Evolutionary conservation across 2,888 invertebrate species (phyloP), one percentile per base, ranked within the genome.

Genomic region (Tinea trinotella): DNA sequence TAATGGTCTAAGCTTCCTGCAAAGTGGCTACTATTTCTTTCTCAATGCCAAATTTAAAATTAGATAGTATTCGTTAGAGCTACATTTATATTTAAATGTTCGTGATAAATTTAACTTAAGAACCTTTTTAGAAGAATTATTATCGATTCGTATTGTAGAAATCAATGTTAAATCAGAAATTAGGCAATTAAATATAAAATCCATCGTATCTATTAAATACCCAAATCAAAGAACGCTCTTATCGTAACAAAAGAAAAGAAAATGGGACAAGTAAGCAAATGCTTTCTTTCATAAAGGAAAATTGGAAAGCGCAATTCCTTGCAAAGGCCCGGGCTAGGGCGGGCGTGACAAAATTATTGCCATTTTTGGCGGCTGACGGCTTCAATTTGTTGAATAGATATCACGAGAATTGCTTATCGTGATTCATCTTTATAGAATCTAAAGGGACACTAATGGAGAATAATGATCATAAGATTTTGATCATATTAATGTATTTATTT

Each of bases 191-290:
- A 22, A 22, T 22, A 22, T 22, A 22, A 22, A 22, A 22, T 7
- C 4, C 22, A 22, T 22, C 3, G 7, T 22, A 22, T 22, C 7
- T 22, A 5, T 22, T 22, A 22, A 22, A 22, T 22, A 22, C 22
- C 22, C 3, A 7, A 22, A 15, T 9, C 2, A 49, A 5, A 49
- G 20, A n/a, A 20, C 12, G 35, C n/a, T 35, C 35, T 35, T 12
- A 35, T 12, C 35, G 22, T 22, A 5, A 5, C n/a, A 5, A 7
- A 20, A 49, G 7, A 76, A 78, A 74, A 73, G 74, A 70, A 74
- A 77, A 76, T 71, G 70, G 67, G 62, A 20, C 75, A 69, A 79
- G 80, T 83, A 81, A 80, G 76, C 75, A 78, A 82, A 83, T 77
- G 74, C 71, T 68, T 70, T 70, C 74, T 74, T 78, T 82, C 75